These are phyloP conservation scores for Tadarida brasiliensis DNA, from an alignment of 2,797 vertebrate genomes.

Conservation along the genomic window DNA sequence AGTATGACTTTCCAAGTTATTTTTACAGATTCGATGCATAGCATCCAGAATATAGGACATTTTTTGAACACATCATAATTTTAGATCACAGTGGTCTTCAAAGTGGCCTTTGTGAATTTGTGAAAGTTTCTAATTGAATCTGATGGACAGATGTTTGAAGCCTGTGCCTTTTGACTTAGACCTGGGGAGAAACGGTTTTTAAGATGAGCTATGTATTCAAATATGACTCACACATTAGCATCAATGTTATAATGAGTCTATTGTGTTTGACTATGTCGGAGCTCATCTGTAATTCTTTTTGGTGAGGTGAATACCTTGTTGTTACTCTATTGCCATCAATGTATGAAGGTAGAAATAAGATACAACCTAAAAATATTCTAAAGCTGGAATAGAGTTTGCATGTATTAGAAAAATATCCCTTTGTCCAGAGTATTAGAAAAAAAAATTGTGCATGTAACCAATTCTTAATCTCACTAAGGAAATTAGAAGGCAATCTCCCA, in stretches of 20 bases:
- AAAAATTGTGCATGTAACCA: not conserved
- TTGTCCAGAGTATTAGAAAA: not conserved
- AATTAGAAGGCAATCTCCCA: not conserved
- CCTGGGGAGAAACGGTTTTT: not conserved
- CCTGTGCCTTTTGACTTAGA: not conserved
- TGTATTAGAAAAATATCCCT: not conserved
- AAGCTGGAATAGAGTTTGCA: not conserved
- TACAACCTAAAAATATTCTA: not conserved
- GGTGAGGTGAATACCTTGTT: not conserved
- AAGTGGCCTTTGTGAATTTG: not conserved
- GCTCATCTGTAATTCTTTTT: not conserved
- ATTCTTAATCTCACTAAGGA: not conserved
- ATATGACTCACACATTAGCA: not conserved
- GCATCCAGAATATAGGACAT: not conserved
- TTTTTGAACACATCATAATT: not conserved
- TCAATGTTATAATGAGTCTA: not conserved
- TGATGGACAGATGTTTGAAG: not conserved
- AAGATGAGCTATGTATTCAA: not conserved
- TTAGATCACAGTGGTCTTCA: not conserved
- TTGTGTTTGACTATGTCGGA: not conserved
- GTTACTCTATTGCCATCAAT: not conserved
- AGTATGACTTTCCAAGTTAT: not conserved
- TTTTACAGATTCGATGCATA: not conserved
- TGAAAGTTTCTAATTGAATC: not conserved
- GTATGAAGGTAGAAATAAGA: not conserved